Conservation (phyloP, 1,140 invertebrate genomes). For the Drosophila murphyi region DNA sequence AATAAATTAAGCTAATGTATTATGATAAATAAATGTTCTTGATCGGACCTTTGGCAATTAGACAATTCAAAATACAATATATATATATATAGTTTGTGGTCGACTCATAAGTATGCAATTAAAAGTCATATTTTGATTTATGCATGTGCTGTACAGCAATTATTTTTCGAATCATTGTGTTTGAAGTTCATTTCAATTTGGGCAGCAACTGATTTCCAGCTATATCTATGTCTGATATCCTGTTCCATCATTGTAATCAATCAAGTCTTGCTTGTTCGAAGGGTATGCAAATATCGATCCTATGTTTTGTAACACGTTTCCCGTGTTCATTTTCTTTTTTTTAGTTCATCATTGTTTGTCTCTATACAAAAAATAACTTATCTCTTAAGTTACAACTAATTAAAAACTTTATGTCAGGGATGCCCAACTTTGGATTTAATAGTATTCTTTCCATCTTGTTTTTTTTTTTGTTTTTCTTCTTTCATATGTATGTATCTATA, state of each 20-base stretch:
- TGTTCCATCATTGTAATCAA: too few species aligned
- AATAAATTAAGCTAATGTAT: background rate
- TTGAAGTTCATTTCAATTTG: too few species aligned
- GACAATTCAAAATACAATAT: too few species aligned
- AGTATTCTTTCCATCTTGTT: background rate
- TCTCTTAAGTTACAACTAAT: slow-evolving; percentile 58
- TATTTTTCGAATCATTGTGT: too few species aligned
- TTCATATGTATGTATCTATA: slow-evolving; percentile 21
- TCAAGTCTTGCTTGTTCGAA: background rate
- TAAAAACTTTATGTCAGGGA: slow-evolving; percentile 70
- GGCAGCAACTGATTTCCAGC: too few species aligned
- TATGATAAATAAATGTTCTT: background rate
- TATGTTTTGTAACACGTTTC: slow-evolving; percentile 13
- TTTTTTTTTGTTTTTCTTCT: background rate
- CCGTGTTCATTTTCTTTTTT: slow-evolving; percentile 10
- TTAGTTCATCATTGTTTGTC: background rate
- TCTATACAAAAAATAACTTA: slow-evolving; percentile 71
- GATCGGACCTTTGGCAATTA: too few species aligned
- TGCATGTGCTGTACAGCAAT: too few species aligned
- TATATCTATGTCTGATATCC: too few species aligned
- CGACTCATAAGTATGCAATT: too few species aligned
- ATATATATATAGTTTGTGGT: too few species aligned
- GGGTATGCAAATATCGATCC: slow-evolving; percentile 44
- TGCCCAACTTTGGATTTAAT: slow-evolving; percentile 19
- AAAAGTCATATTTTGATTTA: too few species aligned